Base-by-base conservation (phyloP, 2,888 invertebrate species). In the Neria commutata region DNA sequence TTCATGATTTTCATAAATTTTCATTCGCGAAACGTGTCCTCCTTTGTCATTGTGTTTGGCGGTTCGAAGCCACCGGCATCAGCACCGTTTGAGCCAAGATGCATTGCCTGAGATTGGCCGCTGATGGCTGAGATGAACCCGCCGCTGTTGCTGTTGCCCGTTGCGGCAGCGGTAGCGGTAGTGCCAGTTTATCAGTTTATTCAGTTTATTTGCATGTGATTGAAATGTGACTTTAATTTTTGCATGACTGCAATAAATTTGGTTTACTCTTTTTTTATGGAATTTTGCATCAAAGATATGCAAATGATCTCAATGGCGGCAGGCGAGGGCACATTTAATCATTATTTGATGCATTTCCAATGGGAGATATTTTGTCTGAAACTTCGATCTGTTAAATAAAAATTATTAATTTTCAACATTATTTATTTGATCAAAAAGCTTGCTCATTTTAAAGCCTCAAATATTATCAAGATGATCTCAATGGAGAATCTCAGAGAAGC, bases 151-250 rank as follows among this genome's bases (percentile, higher is more conserved):
- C 62, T 50, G 56, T 57, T 61, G 58, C 59, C 61, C 59, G 61
- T 59, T 54, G 54, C 49, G 58, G 58, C 61, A 52, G 47, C 23
- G 29, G 57, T 23, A 54, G 56, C 49, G 42, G 25, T 42, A 52
- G 47, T 57, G 54, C 54, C 57, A 51, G 50, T 42, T 58, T n/a
- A n/a, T 21, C 50, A 24, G 55, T 17, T 47, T 53, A 19, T 45
- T 17, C 8, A 26, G 52, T 63, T 66, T 65, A 69, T 73, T 71
- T 71, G 72, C 73, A 72, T 74, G 73, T 74, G 74, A 75, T 74
- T 75, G 75, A 74, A 75, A 75, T 75, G 75, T 74, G 74, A 75
- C 73, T 75, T 75, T 74, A 74, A 75, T 75, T 71, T 71, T 70
- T 67, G 71, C 71, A 69, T 69, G 71, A 69, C 65, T 61, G 71